These are phyloP conservation scores for Spodoptera exigua DNA, from an alignment of 2,888 invertebrate genomes.

Conservation along the genomic window DNA sequence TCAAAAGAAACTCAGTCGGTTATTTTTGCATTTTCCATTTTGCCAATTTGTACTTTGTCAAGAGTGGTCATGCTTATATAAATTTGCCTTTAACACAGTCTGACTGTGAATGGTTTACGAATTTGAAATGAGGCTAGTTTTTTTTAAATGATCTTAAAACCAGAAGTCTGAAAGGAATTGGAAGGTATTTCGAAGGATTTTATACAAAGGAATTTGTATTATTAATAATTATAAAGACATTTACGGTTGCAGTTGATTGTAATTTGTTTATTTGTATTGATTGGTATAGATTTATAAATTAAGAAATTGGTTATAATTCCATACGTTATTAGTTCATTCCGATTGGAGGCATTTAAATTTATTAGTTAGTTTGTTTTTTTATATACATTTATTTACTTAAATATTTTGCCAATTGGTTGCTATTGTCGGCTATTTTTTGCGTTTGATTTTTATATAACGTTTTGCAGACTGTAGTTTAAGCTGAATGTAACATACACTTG, in stretches of 20 bases:
- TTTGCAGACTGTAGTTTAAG: constrained; percentile 48
- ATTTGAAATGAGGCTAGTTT: constrained; percentile 61
- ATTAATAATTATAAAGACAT: constrained; percentile 46
- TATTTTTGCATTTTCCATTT: too few species aligned
- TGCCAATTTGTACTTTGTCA: constrained; percentile 15
- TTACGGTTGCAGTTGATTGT: constrained; percentile 58
- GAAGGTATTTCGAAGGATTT: constrained; percentile 52
- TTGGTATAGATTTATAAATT: constrained; percentile 48
- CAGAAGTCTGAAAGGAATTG: constrained; percentile 54
- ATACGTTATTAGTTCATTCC: constrained; percentile 70
- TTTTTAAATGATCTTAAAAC: constrained; percentile 49
- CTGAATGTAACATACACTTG: constrained; percentile 20
- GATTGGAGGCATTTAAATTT: constrained; percentile 74
- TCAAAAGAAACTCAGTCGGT: too few species aligned
- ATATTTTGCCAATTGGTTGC: constrained; percentile 57
- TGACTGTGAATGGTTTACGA: constrained; percentile 65
- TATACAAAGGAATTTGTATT: constrained; percentile 51
- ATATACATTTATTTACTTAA: constrained; percentile 39
- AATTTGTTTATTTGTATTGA: constrained; percentile 47
- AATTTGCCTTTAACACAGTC: constrained; percentile 64
- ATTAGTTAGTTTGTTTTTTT: constrained; percentile 43
- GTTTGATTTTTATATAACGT: constrained; percentile 52
- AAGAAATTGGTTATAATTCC: constrained; percentile 54
- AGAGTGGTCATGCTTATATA: constrained; percentile 37
- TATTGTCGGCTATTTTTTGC: constrained; percentile 56